Evolutionary conservation across 2,888 invertebrate genomes (phyloP).

Genomic region (Rotaria socialis): DNA sequence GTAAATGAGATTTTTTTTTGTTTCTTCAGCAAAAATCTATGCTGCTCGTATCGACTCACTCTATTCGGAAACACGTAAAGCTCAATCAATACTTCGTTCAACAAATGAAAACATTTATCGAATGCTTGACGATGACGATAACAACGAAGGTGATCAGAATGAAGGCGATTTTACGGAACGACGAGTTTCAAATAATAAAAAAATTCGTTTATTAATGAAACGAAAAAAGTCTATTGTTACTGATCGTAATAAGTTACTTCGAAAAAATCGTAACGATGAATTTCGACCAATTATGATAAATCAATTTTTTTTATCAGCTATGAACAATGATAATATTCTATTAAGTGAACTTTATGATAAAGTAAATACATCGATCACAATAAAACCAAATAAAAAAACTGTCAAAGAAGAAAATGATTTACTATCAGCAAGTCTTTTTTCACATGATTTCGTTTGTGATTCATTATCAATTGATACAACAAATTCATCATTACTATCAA

Average conservation of each 20-base stretch:
- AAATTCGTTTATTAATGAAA: not conserved
- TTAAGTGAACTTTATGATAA: slow-evolving; percentile 35
- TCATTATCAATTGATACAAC: not conserved
- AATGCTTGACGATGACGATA: not conserved
- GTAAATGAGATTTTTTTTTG: not conserved
- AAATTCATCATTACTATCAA: not conserved
- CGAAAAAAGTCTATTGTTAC: slow-evolving; percentile 20
- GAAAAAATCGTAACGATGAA: not conserved
- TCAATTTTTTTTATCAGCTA: slow-evolving; percentile 27
- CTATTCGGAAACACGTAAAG: not conserved
- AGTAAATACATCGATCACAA: not conserved
- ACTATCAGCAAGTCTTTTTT: not conserved
- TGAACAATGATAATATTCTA: slow-evolving; percentile 32
- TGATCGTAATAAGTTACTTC: slow-evolving; percentile 5
- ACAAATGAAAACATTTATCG: not conserved
- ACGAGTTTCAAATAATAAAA: not conserved
- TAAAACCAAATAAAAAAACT: not conserved
- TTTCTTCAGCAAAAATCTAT: slow-evolving; percentile 15
- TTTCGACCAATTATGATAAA: not conserved
- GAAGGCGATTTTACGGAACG: not conserved
- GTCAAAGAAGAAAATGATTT: not conserved
- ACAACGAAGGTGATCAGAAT: not conserved
- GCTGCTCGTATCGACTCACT: slow-evolving; percentile 27
- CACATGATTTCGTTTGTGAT: not conserved
- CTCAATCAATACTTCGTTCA: not conserved